These are phyloP conservation scores for Dermochelys coriacea DNA, from an alignment of 2,797 vertebrate genomes.

Conservation along the genomic window DNA sequence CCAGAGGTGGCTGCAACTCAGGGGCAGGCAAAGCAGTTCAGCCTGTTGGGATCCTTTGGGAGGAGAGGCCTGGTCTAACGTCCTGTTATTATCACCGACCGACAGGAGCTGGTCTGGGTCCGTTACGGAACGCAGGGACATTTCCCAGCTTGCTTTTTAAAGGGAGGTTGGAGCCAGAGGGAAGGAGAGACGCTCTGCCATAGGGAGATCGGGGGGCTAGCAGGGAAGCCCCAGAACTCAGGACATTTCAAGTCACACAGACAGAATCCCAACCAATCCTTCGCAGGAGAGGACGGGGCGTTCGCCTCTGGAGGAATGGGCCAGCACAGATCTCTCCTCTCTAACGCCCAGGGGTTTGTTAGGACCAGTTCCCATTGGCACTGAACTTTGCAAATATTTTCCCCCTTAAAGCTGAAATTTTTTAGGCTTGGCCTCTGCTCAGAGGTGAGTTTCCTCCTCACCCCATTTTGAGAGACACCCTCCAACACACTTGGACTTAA, in stretches of 20 bases:
- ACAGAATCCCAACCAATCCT: not conserved
- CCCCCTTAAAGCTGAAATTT: not conserved
- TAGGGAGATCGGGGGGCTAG: not conserved
- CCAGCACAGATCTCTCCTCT: not conserved
- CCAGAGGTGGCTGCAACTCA: not conserved
- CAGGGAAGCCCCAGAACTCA: not conserved
- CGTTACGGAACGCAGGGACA: too few species aligned
- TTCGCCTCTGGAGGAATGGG: too few species aligned
- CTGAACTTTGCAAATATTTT: not conserved
- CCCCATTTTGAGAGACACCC: not conserved
- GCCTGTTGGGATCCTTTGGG: not conserved
- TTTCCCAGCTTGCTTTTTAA: not conserved
- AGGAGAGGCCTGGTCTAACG: not conserved
- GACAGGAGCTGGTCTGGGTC: not conserved
- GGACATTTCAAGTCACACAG: not conserved
- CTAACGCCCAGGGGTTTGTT: not conserved
- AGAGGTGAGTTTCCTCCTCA: not conserved
- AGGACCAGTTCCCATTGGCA: too few species aligned
- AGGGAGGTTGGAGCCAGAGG: not conserved
- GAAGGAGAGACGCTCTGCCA: not conserved
- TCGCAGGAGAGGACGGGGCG: too few species aligned
- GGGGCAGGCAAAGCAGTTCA: not conserved
- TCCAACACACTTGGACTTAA: not conserved
- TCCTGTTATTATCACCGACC: too few species aligned
- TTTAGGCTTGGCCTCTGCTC: not conserved